phyloP scores from a whole-genome alignment of 2,888 invertebrate genomes.

The Synanthedon andrenaeformis region DNA sequence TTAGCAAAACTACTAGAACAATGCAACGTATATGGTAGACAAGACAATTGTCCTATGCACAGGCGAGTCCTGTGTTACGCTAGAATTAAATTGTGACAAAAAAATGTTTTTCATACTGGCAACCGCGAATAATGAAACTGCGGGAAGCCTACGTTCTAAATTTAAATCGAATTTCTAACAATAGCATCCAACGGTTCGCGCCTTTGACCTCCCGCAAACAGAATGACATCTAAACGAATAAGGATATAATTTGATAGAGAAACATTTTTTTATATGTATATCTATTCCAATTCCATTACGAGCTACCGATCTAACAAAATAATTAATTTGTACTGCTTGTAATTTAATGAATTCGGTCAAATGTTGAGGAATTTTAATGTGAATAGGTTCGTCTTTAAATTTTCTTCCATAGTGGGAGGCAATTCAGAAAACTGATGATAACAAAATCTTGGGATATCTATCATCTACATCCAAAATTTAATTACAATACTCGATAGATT shows the following conservation, averaged over 20 bases:
- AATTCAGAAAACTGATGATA: too few species aligned
- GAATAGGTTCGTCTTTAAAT: too few species aligned
- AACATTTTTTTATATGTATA: constrained; percentile 29
- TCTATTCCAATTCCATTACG: constrained; percentile 28
- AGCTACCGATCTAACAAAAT: constrained; percentile 51
- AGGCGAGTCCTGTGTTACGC: too few species aligned
- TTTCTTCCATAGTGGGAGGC: too few species aligned
- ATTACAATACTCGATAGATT: too few species aligned
- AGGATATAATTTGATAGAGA: constrained; percentile 28
- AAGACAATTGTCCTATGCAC: too few species aligned
- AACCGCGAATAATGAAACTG: constrained; percentile 58
- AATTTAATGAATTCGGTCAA: constrained; percentile 28
- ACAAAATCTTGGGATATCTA: too few species aligned
- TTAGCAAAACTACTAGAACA: constrained; percentile 34
- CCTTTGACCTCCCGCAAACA: constrained; percentile 38
- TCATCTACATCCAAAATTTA: too few species aligned
- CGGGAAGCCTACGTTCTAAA: constrained; percentile 54
- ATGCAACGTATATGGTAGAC: constrained; percentile 10
- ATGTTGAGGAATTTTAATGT: constrained; percentile 12
- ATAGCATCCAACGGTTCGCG: constrained; percentile 54
- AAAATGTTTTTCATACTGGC: constrained; percentile 48
- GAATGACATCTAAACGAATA: constrained; percentile 46
- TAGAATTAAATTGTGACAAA: constrained; percentile 18
- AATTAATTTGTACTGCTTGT: constrained; percentile 20
- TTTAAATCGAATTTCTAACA: constrained; percentile 55